A percentile compares a stretch with the other conserved stretches of the same genome.
Conservation (phyloP, 2,113 vertebrate genomes). For the Petroica traversi region DNA sequence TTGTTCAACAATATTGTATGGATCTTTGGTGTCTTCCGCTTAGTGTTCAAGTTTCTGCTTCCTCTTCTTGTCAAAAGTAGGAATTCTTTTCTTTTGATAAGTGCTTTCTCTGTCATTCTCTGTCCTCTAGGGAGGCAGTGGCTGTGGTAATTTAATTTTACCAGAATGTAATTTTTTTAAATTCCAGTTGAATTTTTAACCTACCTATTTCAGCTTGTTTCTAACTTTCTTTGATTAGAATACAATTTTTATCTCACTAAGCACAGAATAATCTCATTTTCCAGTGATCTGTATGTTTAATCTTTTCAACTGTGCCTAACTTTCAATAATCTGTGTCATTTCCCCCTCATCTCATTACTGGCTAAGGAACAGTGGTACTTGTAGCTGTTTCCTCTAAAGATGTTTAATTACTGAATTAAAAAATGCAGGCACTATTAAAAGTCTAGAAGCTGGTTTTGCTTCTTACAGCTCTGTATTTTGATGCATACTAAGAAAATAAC, state of each 20-base stretch:
- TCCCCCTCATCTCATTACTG: accelerated
- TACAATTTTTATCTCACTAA: not conserved
- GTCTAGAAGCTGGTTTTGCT: not conserved
- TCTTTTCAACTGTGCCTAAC: not conserved
- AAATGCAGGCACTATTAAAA: not conserved
- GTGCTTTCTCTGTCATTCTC: not conserved
- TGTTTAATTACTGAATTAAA: not conserved
- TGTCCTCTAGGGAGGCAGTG: not conserved
- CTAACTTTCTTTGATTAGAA: not conserved
- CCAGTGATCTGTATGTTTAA: not conserved
- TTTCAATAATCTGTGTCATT: not conserved
- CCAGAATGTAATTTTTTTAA: not conserved
- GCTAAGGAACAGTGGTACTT: not conserved
- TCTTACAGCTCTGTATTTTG: not conserved
- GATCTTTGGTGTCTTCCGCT: not conserved
- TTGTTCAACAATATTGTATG: not conserved
- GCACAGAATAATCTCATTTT: not conserved
- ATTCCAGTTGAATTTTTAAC: not conserved
- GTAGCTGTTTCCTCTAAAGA: not conserved
- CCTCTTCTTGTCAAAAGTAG: not conserved
- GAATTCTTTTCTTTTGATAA: not conserved
- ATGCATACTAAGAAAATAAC: not conserved
- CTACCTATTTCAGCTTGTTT: not conserved
- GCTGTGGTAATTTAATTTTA: not conserved
- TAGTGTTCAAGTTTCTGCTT: not conserved